Percentiles rank a stretch among this genome's conserved stretches.
phyloP scores from a whole-genome alignment of 1,140 invertebrate species.

The Aphelenchoides besseyi region DNA sequence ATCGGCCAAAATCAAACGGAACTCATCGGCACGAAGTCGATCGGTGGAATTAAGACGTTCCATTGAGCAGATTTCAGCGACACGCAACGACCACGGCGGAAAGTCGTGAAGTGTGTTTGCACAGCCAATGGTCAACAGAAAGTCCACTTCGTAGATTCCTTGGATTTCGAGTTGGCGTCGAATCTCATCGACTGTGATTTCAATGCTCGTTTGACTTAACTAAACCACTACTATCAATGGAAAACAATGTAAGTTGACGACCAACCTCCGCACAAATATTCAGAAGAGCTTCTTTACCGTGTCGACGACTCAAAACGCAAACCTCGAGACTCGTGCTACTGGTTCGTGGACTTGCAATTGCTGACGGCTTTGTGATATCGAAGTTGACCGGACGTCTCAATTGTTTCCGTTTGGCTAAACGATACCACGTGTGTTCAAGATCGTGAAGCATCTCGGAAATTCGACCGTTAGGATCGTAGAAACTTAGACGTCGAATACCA shows the following conservation, averaged over 20 bases:
- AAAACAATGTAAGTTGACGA: not conserved
- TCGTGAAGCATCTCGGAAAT: not conserved
- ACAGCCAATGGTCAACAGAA: constrained; percentile 31
- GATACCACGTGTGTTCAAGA: not conserved
- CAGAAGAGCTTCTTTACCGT: constrained; percentile 18
- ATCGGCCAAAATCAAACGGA: constrained; percentile 14
- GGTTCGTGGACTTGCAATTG: not conserved
- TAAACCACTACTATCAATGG: constrained; percentile 6
- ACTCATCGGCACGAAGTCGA: constrained; percentile 18
- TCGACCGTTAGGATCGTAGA: constrained; percentile 29
- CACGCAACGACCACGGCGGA: constrained; percentile 35
- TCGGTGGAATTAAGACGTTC: constrained; percentile 2
- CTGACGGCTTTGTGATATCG: not conserved
- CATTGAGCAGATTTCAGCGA: constrained; percentile 32
- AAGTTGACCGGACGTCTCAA: not conserved
- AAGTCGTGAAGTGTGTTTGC: constrained; percentile 20
- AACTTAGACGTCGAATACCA: constrained; percentile 25
- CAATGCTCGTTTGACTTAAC: not conserved
- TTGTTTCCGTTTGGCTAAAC: not conserved
- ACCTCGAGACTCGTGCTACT: not conserved
- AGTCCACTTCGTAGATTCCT: constrained; percentile 28
- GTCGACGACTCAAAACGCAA: constrained; percentile 14
- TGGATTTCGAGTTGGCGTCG: not conserved
- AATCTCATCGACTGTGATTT: constrained; percentile 8
- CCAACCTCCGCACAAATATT: constrained; percentile 25